Evolutionary conservation across 2,888 invertebrate genomes (phyloP).

Genomic region (Lochmaea capreae): DNA sequence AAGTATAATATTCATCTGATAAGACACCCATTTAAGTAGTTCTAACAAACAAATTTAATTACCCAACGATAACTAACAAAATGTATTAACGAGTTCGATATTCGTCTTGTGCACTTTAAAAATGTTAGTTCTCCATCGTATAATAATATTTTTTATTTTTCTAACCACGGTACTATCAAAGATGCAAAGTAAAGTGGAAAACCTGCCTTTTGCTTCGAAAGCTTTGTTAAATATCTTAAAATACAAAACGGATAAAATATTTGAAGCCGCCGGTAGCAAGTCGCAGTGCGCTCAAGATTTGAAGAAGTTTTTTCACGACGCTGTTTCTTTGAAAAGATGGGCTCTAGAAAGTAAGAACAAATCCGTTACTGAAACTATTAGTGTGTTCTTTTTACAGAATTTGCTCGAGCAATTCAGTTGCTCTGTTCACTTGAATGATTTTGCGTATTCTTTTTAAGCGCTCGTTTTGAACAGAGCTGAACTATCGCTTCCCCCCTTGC

Average conservation of each 20-base stretch:
- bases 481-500: too few relatives aligned
- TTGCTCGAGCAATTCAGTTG: too few relatives aligned
- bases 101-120: too few relatives aligned
- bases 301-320: slow-evolving; percentile 43
- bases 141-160: not conserved
- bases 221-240: slow-evolving; percentile 21
- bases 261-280: slow-evolving; percentile 46
- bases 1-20: not conserved
- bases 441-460: too few relatives aligned
- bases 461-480: too few relatives aligned
- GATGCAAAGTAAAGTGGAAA: not conserved
- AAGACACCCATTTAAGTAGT: not conserved
- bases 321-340: slow-evolving; percentile 45
- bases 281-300: slow-evolving; percentile 49
- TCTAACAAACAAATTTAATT: not conserved
- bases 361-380: not conserved
- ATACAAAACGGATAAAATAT: slow-evolving; percentile 37
- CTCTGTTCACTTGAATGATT: too few relatives aligned
- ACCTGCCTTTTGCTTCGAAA: not conserved
- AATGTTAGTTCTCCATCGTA: not conserved
- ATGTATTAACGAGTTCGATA: not conserved
- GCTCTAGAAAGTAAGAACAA: slow-evolving; percentile 49
- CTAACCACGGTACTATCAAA: not conserved
- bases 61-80: not conserved
- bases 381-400: too few relatives aligned